These are phyloP conservation scores for Xylocampa areola DNA, from an alignment of 2,888 invertebrate genomes.

Conservation along the genomic window DNA sequence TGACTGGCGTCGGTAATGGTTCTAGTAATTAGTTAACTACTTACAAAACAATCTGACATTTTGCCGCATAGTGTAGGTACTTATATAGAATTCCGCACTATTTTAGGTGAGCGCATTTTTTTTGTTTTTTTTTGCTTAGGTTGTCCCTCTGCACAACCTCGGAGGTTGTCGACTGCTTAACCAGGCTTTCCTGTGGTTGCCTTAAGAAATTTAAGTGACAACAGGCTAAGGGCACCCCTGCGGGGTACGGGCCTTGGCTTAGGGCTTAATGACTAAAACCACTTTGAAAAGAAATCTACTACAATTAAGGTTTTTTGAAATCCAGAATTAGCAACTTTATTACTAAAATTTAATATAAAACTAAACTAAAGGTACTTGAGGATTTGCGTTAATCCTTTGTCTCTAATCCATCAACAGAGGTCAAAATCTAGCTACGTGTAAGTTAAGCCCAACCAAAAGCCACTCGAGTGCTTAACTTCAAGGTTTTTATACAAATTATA, in stretches of 20 bases:
- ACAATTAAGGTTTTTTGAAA: no score
- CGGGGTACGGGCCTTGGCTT: no score
- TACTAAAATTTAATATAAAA: background rate
- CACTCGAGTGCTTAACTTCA: constrained; percentile 15
- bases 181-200: no score
- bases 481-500: constrained; percentile 25
- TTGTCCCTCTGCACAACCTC: no score
- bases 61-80: background rate
- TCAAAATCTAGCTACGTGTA: constrained; percentile 16
- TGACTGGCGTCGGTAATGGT: constrained; percentile 1
- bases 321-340: no score
- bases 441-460: constrained; percentile 11
- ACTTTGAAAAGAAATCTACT: no score
- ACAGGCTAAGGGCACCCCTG: no score
- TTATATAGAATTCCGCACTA: background rate
- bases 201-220: no score
- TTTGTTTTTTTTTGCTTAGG: no score
- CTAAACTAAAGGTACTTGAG: background rate
- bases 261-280: no score
- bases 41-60: background rate
- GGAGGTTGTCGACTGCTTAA: no score
- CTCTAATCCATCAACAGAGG: constrained; percentile 13
- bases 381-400: constrained; percentile 1
- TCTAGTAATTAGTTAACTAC: constrained; percentile 9
- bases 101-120: no score